Conservation (phyloP, 2,113 vertebrate species). For the Chaetorhynchus papuensis region DNA sequence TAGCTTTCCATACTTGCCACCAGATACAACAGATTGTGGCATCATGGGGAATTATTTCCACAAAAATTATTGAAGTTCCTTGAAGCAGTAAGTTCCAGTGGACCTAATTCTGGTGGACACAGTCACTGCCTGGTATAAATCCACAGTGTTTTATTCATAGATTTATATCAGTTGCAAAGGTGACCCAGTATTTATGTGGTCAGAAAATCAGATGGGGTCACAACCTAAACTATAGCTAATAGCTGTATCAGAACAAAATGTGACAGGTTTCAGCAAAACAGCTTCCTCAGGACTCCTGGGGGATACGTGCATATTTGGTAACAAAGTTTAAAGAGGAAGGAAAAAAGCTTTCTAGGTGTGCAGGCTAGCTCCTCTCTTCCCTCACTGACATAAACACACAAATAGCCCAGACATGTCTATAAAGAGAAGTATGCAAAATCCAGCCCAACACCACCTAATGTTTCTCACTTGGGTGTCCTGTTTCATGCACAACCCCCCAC, state of each 20-base stretch:
- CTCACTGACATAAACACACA: neutral
- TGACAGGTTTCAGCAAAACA: neutral
- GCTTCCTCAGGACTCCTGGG: neutral
- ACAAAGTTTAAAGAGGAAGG: neutral
- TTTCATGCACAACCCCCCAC: neutral
- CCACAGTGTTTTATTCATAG: neutral
- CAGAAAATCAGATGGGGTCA: neutral
- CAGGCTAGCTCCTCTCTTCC: neutral
- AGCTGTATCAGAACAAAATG: neutral
- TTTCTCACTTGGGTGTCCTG: neutral
- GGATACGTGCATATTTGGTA: neutral
- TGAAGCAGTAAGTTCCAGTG: neutral
- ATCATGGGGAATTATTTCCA: neutral
- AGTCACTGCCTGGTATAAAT: neutral
- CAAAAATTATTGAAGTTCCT: neutral
- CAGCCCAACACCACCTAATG: neutral
- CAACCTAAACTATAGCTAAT: neutral
- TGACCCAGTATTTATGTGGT: neutral
- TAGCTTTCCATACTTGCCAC: neutral
- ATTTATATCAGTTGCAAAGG: neutral
- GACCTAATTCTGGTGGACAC: neutral
- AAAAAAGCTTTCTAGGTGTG: neutral
- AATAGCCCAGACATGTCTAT: slow-evolving; percentile 47
- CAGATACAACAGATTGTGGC: neutral
- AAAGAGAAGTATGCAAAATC: slow-evolving; percentile 38